These are phyloP conservation scores for Emys orbicularis DNA, from an alignment of 2,797 vertebrate genomes.

Conservation along the genomic window DNA sequence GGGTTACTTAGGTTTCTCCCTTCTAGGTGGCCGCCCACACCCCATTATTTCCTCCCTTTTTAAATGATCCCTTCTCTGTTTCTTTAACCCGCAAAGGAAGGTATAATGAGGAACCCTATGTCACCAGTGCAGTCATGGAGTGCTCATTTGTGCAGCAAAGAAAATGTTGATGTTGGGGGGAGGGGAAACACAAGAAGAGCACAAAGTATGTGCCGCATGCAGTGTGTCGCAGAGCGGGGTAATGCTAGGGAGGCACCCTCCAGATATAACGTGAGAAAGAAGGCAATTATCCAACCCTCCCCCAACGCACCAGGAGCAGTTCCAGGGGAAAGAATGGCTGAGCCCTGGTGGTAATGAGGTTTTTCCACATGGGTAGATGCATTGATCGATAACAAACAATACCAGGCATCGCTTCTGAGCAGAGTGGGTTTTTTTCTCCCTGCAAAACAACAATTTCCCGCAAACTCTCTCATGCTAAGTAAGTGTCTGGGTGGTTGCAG, in stretches of 20 bases:
- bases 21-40: not conserved
- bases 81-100: not conserved
- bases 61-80: not conserved
- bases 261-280: conserved; percentile 47
- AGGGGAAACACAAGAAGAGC: not conserved
- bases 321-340: conserved; percentile 46
- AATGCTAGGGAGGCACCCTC: not conserved
- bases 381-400: conserved; percentile 69
- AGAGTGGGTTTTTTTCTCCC: not conserved
- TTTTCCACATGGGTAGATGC: conserved; percentile 71
- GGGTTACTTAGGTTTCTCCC: not conserved
- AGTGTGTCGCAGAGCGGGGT: accelerated
- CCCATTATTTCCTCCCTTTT: not conserved
- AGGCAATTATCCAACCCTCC: conserved; percentile 62
- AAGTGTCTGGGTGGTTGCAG: not conserved
- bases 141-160: conserved; percentile 47
- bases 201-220: accelerated
- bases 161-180: not conserved
- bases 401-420: conserved; percentile 24
- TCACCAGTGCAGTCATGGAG: accelerated
- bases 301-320: conserved; percentile 20
- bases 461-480: not conserved
- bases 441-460: conserved; percentile 31
- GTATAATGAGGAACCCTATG: not conserved
- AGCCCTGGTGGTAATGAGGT: conserved; percentile 60